Evolutionary conservation across 2,797 vertebrate species (phyloP).

Genomic region (Botia almorhae): DNA sequence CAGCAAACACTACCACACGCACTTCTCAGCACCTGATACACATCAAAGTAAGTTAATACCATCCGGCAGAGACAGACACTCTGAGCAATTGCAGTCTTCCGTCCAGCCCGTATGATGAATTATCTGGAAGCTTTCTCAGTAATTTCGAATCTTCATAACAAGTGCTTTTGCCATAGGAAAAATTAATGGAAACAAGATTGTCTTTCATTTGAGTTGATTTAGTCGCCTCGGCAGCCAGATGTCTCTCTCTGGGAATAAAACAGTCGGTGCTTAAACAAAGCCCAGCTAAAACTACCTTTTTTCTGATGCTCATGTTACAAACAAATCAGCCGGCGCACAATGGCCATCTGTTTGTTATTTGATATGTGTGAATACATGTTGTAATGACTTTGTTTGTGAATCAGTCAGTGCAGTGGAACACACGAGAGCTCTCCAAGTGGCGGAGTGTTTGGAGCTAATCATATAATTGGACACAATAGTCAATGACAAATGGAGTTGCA

Average conservation of each 20-base stretch:
- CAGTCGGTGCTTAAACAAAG: conserved; percentile 98
- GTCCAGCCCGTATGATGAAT: conserved; percentile 99
- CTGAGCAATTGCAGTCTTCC: conserved; percentile 94
- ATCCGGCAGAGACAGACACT: conserved; percentile 42
- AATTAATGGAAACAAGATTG: conserved; percentile 99
- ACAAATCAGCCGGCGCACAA: conserved; percentile 96
- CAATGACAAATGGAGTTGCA: conserved; percentile 99
- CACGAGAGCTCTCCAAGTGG: conserved; percentile 99
- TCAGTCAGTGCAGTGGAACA: conserved; percentile 97
- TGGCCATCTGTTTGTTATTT: conserved; percentile 99
- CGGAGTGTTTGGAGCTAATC: conserved; percentile 99
- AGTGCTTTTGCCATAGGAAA: conserved; percentile 99
- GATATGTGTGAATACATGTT: conserved; percentile 99
- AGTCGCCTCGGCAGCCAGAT: conserved; percentile 98
- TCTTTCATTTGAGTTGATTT: conserved; percentile 99
- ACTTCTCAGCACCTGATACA: conserved; percentile 76
- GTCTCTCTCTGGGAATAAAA: conserved; percentile 99
- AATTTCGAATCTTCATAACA: conserved; percentile 99
- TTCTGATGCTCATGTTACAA: conserved; percentile 94
- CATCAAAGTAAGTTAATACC: conserved; percentile 72
- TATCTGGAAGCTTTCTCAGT: conserved; percentile 99
- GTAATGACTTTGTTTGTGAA: conserved; percentile 99
- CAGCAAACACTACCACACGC: conserved; percentile 2
- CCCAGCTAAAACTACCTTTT: conserved; percentile 90
- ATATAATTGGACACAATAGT: conserved; percentile 99